A percentile compares a stretch with the other conserved stretches of the same genome.
Conservation (phyloP, 2,113 vertebrate genomes). For the Stomatorhinus ivindoensis region DNA sequence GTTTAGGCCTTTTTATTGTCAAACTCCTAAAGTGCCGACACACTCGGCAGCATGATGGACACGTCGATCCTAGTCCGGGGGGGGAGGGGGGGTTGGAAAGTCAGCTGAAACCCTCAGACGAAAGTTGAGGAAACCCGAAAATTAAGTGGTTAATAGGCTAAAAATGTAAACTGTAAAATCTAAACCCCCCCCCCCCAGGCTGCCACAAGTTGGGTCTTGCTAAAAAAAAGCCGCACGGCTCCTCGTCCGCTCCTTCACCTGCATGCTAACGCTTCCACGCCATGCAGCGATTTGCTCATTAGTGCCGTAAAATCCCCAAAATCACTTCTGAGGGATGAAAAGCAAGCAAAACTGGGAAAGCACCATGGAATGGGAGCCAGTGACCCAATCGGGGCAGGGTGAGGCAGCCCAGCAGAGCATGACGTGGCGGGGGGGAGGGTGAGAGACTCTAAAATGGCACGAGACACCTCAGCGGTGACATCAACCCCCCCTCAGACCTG, state of each 20-base stretch:
- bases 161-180: neutral
- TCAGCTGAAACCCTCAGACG: neutral
- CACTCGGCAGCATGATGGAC: conserved; percentile 2
- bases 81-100: neutral
- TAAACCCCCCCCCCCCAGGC: neutral
- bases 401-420: neutral
- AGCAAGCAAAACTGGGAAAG: neutral
- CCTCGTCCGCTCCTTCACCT: conserved; percentile 32
- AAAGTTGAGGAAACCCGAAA: conserved; percentile 18
- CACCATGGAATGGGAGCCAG: neutral
- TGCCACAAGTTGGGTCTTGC: conserved; percentile 44
- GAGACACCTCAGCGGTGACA: conserved; percentile 53
- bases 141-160: conserved; percentile 27
- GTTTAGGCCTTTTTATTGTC: neutral
- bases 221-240: conserved; percentile 22
- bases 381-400: neutral
- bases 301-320: conserved; percentile 28
- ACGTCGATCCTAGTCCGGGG: neutral
- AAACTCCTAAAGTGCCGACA: neutral
- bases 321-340: conserved; percentile 14
- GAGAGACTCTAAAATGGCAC: conserved; percentile 17
- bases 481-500: conserved; percentile 53
- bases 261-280: conserved; percentile 8
- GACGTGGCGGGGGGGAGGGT: conserved; percentile 5
- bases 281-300: neutral